Conservation (phyloP, 2,113 vertebrate species). For the Cottus gobio region DNA sequence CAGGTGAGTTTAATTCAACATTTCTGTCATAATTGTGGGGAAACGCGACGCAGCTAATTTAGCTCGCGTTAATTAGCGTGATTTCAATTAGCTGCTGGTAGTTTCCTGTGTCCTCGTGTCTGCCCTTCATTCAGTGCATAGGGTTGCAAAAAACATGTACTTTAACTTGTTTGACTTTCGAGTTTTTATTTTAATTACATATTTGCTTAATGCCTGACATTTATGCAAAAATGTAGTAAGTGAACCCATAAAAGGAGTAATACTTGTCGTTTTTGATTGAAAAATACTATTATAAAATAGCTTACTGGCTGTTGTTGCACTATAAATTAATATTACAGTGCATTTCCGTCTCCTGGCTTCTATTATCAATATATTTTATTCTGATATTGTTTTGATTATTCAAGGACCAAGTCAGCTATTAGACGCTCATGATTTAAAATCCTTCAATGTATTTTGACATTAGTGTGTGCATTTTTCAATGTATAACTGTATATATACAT, state of each 20-base stretch:
- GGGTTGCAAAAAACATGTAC: too few species aligned
- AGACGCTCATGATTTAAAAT: not conserved
- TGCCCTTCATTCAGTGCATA: not conserved
- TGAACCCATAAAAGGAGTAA: not conserved
- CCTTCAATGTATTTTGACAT: too few species aligned
- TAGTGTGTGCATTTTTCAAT: too few species aligned
- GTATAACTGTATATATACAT: too few species aligned
- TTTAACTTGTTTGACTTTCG: not conserved
- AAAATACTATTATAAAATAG: not conserved
- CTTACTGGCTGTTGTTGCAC: not conserved
- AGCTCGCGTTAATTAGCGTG: not conserved
- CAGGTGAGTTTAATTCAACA: conserved; percentile 29
- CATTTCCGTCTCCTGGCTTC: not conserved
- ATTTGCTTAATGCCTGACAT: not conserved
- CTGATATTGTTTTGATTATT: not conserved
- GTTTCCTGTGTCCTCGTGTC: not conserved
- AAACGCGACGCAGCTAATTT: not conserved
- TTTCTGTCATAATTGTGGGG: fast-evolving
- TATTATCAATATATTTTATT: not conserved
- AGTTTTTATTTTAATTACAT: not conserved
- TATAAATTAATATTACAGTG: not conserved
- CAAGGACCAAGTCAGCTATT: not conserved
- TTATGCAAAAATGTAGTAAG: not conserved
- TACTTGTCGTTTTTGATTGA: not conserved
- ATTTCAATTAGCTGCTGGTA: not conserved